Conservation (phyloP, 2,888 invertebrate genomes). For the Alviniconcha strummeri region DNA sequence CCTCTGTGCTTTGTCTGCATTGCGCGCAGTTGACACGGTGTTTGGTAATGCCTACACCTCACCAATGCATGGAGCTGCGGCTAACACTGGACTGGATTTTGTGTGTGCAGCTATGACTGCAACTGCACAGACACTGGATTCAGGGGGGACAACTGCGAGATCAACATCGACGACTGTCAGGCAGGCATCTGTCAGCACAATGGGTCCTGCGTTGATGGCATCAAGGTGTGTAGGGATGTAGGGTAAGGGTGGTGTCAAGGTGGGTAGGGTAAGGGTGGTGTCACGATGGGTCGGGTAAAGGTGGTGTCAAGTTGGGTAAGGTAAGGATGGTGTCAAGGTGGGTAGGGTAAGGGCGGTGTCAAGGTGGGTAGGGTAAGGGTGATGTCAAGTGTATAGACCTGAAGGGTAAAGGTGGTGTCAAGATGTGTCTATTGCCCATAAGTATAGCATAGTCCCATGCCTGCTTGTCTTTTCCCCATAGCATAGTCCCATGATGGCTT, state of each 20-base stretch:
- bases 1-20: not conserved
- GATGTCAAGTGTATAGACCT: too few relatives aligned
- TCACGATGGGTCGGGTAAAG: too few relatives aligned
- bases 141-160: conserved; percentile 54
- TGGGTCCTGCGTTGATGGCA: conserved; percentile 55
- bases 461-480: too few relatives aligned
- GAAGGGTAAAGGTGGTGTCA: too few relatives aligned
- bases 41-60: too few relatives aligned
- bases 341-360: not conserved
- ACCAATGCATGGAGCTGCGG: too few relatives aligned
- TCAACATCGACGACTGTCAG: conserved; percentile 59
- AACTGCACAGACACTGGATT: conserved; percentile 66
- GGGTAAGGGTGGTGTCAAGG: not conserved
- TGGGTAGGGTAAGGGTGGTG: too few relatives aligned
- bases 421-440: too few relatives aligned
- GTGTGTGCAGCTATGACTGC: conserved; percentile 56
- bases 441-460: too few relatives aligned
- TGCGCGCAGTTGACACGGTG: not conserved
- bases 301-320: too few relatives aligned
- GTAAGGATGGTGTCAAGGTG: conserved; percentile 58
- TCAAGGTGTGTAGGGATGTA: conserved; percentile 51
- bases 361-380: too few relatives aligned
- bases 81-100: not conserved
- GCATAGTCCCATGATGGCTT: too few relatives aligned
- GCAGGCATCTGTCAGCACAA: conserved; percentile 51